phyloP scores from a whole-genome alignment of 2,888 invertebrate genomes.

The Troilus luridus region DNA sequence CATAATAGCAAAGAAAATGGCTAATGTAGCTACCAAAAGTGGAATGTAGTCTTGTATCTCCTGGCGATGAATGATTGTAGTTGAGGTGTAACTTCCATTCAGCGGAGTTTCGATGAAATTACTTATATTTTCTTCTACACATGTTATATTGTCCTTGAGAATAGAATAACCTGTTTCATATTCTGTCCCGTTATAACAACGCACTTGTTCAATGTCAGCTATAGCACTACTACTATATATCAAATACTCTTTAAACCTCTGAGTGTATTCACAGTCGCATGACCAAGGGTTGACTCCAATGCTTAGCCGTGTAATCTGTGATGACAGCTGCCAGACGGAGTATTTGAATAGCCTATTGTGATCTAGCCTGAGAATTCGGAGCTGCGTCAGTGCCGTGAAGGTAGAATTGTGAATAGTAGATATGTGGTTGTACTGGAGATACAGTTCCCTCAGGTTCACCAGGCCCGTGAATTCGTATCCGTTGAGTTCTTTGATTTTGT shows the following conservation, averaged over 20 bases:
- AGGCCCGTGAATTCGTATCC: conserved; percentile 87
- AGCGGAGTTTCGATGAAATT: conserved; percentile 73
- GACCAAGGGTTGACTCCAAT: conserved; percentile 85
- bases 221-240: conserved; percentile 77
- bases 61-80: conserved; percentile 80
- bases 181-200: conserved; percentile 78
- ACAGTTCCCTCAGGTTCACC: conserved; percentile 79
- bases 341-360: conserved; percentile 80
- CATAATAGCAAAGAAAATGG: conserved; percentile 78
- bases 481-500: conserved; percentile 78
- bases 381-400: conserved; percentile 77
- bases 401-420: conserved; percentile 79
- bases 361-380: conserved; percentile 79
- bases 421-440: conserved; percentile 82
- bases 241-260: conserved; percentile 83
- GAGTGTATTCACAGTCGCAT: conserved; percentile 86
- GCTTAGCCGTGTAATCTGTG: conserved; percentile 76
- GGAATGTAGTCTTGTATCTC: conserved; percentile 84
- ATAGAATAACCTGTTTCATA: conserved; percentile 72
- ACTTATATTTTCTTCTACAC: conserved; percentile 76
- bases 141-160: conserved; percentile 71
- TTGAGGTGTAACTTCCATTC: conserved; percentile 73
- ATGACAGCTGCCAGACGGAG: conserved; percentile 81
- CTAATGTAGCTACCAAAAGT: conserved; percentile 79
- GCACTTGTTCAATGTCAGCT: conserved; percentile 76